Conservation (phyloP, 2,113 vertebrate genomes). For the Uropsilus gracilis region DNA sequence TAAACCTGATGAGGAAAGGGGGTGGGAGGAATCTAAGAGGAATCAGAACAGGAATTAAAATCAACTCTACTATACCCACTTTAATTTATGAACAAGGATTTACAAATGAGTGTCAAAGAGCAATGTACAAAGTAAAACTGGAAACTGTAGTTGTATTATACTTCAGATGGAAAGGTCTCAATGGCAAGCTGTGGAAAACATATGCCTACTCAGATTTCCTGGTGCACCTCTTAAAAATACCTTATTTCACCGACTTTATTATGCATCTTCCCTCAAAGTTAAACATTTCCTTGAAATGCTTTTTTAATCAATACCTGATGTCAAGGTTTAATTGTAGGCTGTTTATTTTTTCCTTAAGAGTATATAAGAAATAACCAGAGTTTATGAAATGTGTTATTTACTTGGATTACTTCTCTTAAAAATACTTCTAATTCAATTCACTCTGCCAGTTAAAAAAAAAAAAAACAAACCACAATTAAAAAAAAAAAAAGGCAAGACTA, state of each 20-base stretch:
- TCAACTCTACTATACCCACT: neutral
- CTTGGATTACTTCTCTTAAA: neutral
- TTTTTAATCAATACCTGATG: neutral
- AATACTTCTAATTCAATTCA: neutral
- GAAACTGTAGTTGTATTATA: neutral
- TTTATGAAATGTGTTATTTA: constrained; percentile 30
- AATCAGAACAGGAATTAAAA: neutral
- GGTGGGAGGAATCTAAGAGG: constrained; percentile 43
- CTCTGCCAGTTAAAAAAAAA: no score
- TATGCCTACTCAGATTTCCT: constrained; percentile 25
- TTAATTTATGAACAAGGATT: neutral
- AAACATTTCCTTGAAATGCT: neutral
- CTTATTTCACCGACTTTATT: constrained; percentile 17
- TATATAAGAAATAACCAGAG: neutral
- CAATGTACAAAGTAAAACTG: neutral
- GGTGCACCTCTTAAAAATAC: neutral
- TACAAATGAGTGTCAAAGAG: neutral
- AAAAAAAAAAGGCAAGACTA: neutral
- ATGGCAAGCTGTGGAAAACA: neutral
- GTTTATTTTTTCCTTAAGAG: neutral
- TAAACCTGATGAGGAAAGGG: constrained; percentile 90
- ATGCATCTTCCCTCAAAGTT: neutral
- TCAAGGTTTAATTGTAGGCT: neutral
- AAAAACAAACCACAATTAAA: no score
- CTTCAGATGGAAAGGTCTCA: neutral